Conservation (phyloP, 2,888 invertebrate genomes). For the Polyommatus icarus region DNA sequence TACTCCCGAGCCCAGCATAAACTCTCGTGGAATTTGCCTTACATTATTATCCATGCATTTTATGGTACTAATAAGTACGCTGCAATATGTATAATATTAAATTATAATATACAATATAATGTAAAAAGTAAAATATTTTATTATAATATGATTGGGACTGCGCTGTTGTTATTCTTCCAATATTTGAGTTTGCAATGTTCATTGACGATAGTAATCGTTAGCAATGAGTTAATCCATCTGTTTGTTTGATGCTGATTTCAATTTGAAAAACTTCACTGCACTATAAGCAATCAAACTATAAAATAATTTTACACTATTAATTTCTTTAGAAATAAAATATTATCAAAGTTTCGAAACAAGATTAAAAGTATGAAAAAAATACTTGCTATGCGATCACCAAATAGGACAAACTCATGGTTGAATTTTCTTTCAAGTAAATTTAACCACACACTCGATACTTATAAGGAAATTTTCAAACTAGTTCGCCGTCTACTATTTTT, state of each 20-base stretch:
- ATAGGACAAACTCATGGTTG: neutral
- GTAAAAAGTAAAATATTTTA: too few species aligned
- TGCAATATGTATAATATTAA: neutral
- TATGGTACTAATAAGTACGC: neutral
- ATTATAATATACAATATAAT: neutral
- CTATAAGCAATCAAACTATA: neutral
- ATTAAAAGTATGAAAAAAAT: neutral
- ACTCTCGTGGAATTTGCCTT: slow-evolving; percentile 55
- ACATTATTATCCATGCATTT: neutral
- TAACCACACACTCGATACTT: neutral
- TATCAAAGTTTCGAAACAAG: too few species aligned
- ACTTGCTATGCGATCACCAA: slow-evolving; percentile 4
- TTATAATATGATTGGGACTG: neutral
- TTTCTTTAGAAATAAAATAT: too few species aligned
- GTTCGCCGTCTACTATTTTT: neutral
- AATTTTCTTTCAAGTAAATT: neutral
- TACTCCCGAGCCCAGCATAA: slow-evolving; percentile 65
- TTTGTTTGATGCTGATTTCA: too few species aligned
- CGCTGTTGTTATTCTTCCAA: neutral
- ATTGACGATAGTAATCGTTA: neutral
- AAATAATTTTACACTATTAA: too few species aligned
- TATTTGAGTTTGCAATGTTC: too few species aligned
- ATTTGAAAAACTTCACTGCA: neutral
- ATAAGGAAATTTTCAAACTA: neutral
- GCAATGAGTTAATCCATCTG: neutral